Evolutionary conservation across 2,888 invertebrate genomes (phyloP), one percentile per base, ranked within the genome.

Genomic region (Drosophila niveifrons): DNA sequence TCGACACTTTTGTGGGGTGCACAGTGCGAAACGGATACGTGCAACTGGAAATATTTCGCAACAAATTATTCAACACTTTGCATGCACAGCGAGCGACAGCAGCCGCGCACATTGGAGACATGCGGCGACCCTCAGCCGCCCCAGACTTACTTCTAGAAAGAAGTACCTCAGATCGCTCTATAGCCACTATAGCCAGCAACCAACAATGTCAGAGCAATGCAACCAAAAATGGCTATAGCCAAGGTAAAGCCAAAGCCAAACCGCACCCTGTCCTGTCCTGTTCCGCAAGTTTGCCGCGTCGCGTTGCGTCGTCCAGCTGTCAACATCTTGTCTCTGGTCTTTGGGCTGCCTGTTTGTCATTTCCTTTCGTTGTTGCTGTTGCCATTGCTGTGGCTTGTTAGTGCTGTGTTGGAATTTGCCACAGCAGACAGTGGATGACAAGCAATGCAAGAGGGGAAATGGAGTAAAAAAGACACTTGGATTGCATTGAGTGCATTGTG

Each of bases 11-110:
- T 66, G 85, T 59, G 11, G 2, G 85, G 77, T 83, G 82, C 11
- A 50, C 62, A 36, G 47, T 29, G 66, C 73, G 64, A 50, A 73
- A 65, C 74, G 64, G 73, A 76, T 76, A 66, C 78, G 77, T 68
- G 80, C 79, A 82, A 80, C 89, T 87, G 74, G 85, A 90, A 90
- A 87, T 88, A 90, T 89, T 90, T 90, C 87, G 75, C 87, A 89
- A 90, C 90, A 90, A 90, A 90, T 90, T 90, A 90, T 89, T 90
- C 90, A 90, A 89, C 90, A 90, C 89, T 90, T 90, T 89, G 89
- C 89, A 90, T 89, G 80, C 76, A 72, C 80, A 82, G 68, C 70
- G 44, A 48, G 3, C 71, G 51, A 65, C 59, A 53, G 9, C 23
- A 23, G 23, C 23, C 23, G 23, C 23, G 23, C 34, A 39, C 53